Base-by-base conservation (phyloP, 2,113 vertebrate species). In the Acrocephalus arundinaceus region DNA sequence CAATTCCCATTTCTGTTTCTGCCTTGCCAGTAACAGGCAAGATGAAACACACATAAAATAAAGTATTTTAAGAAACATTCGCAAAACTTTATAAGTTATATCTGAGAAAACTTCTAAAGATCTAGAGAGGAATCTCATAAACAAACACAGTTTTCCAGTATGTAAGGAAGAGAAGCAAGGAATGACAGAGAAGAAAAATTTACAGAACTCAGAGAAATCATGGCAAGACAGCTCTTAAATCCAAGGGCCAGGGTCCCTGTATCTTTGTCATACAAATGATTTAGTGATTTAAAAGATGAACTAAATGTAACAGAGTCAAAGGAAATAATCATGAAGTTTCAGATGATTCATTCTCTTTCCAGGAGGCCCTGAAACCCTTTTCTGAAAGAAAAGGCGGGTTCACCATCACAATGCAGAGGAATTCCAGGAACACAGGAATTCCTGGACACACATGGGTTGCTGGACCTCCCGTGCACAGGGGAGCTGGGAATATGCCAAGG, bases 1-100 rank as follows among this genome's bases (percentile, higher is more conserved):
- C 71, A 68, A 82, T 80, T 93, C 59, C 66, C 62, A 62, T 61
- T 82, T 61, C 73, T 87, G 70, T 45, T 90, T 86, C 75, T 49
- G 74, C 52, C 45, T 85, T 87, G 73, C n/a, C 74, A 62, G 24
- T 57, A 89, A 27, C 49, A 90, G 51, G 28, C 35, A 73, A 87
- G 59, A 93, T 35, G 74, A 83, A 89, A 83, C 51, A 66, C 49
- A 82, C 4, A 72, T 54, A 77, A 87, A 91, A 76, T 27, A 45
- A 1, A 85, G 2, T 51, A 67, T 73, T 90, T 90, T 43, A 83
- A 68, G 58, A 81, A 84, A 70, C 25, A 39, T 21, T 81, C 2
- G 2, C 51, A 61, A 68, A 92, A 87, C 37, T 76, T 80, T 68
- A 0, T 8, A 72, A 81, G 66, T n/a, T n/a, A n/a, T 19, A 68